phyloP scores from a whole-genome alignment of 2,888 invertebrate genomes.

The Cybosia mesomella region DNA sequence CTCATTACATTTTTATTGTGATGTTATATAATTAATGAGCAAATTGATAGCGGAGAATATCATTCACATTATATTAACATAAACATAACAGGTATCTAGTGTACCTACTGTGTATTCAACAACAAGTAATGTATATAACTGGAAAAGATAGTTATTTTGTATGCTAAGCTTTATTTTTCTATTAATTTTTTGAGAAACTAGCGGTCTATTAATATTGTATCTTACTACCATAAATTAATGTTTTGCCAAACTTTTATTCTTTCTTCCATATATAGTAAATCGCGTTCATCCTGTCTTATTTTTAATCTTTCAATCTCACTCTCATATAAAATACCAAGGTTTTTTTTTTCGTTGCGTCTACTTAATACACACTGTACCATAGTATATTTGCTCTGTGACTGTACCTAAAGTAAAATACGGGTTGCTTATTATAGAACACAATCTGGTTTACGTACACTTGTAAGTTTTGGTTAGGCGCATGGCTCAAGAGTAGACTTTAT shows the following conservation, averaged over 20 bases:
- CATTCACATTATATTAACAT: neutral
- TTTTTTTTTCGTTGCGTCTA: too few relatives aligned
- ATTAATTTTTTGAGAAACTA: neutral
- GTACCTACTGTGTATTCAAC: neutral
- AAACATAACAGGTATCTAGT: neutral
- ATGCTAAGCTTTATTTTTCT: neutral
- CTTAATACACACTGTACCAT: neutral
- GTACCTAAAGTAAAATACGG: neutral
- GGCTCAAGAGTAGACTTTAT: slow-evolving; percentile 1
- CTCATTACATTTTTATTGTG: too few relatives aligned
- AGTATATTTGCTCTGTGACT: neutral
- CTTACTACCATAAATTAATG: too few relatives aligned
- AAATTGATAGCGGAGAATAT: neutral
- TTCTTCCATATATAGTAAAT: too few relatives aligned
- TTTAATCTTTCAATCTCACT: too few relatives aligned
- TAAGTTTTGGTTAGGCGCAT: neutral
- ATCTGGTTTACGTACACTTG: slow-evolving; percentile 5
- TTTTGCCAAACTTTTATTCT: too few relatives aligned
- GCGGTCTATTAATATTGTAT: too few relatives aligned
- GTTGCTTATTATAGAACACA: neutral
- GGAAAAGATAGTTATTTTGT: neutral
- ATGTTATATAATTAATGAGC: slow-evolving; percentile 3
- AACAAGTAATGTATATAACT: neutral
- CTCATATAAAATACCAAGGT: too few relatives aligned
- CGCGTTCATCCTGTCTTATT: too few relatives aligned